Base-by-base conservation (phyloP, 1,140 invertebrate genomes). In the Temnothorax curvispinosus region DNA sequence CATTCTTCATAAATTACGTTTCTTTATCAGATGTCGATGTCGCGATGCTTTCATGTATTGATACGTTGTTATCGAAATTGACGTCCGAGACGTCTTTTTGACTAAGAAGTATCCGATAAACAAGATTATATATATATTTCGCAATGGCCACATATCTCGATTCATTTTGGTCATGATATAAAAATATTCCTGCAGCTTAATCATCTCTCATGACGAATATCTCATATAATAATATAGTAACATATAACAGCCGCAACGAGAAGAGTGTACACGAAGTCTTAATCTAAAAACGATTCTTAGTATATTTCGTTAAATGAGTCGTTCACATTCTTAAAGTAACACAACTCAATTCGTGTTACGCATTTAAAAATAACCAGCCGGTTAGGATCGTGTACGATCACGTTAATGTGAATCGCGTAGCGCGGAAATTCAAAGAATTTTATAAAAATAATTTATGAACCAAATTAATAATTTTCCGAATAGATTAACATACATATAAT, bases 251-350 rank as follows among this genome's bases (percentile, higher is more conserved):
- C 27, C 3, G 41, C 13, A 84, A 75, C 18, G 54, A 72, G 32
- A 50, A 52, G 52, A 75, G 56, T 84, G 27, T 76, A 84, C 8
- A 9, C 35, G 3, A 35, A 65, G 11, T 52, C 71, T 76, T 87
- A 69, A 32, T 78, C 44, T 50, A 88, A 65, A 77, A 64, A 78
- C 64, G 21, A 82, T 56, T 78, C 50, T 78, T 86, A 67, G 80
- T 6, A 64, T 74, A 3, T 87, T 54, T 50, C 13, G 11, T 54
- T 74, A n/a, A 32, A 27, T 52, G 11, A 58, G 15, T 13, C 27
- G 9, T 56, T 65, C n/a, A 21, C 11, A 84, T 56, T 35, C 41
- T 13, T 27, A 77, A 62, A 77, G 9, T 60, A 27, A 76, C 7
- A 58, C 6, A 58, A 50, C 1, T n/a, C 47, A 72, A 50, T 72